These are phyloP conservation scores for Pandemis heparana DNA, from an alignment of 2,888 invertebrate species.

Conservation along the genomic window DNA sequence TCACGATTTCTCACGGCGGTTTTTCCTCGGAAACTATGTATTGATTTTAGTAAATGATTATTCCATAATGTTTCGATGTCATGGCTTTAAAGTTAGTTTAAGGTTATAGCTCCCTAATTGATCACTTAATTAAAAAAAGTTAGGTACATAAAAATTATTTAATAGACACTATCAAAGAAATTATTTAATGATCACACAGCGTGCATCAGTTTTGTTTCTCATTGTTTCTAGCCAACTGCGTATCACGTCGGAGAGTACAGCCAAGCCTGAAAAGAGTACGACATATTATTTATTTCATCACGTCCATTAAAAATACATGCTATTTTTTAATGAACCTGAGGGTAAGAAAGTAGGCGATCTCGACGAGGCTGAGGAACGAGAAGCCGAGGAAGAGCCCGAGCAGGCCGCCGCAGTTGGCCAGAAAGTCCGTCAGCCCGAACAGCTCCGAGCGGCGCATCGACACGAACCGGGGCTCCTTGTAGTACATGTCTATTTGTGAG, in stretches of 20 bases:
- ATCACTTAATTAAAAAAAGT: no score
- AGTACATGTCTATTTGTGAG: constrained; percentile 78
- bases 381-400: constrained; percentile 86
- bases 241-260: constrained; percentile 18
- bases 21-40: no score
- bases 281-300: no score
- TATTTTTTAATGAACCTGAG: constrained; percentile 4
- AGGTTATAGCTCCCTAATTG: no score
- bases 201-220: constrained; percentile 6
- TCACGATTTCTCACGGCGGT: no score
- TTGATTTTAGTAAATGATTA: no score
- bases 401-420: constrained; percentile 85
- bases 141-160: no score
- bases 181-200: no score
- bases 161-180: no score
- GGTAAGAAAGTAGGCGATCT: constrained; percentile 81
- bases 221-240: not conserved
- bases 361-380: constrained; percentile 84
- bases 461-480: constrained; percentile 83
- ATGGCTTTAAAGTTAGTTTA: no score
- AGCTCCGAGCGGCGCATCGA: constrained; percentile 85
- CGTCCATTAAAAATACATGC: no score
- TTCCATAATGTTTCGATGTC: no score
- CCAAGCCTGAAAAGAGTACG: constrained; percentile 22
- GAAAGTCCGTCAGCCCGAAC: constrained; percentile 84